phyloP scores from a whole-genome alignment of 2,888 invertebrate genomes.

The Chorisops tibialis region DNA sequence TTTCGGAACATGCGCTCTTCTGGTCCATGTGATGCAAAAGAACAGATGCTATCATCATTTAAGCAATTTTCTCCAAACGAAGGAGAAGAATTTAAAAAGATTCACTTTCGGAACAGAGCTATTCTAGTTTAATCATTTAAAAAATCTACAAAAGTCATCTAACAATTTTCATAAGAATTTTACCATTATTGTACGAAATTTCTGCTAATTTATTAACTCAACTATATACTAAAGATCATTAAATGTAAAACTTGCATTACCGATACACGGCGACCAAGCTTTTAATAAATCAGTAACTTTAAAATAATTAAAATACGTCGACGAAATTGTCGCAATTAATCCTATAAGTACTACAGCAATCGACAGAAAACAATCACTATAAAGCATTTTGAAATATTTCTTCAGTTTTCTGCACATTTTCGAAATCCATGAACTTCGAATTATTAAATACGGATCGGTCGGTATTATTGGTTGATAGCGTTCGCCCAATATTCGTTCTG shows the following conservation, averaged over 20 bases:
- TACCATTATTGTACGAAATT: neutral
- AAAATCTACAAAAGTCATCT: neutral
- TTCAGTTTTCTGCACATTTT: constrained; percentile 39
- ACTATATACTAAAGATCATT: constrained; percentile 14
- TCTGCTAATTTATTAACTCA: neutral
- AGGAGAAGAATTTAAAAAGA: too few relatives aligned
- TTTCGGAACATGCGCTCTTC: neutral
- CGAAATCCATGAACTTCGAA: constrained; percentile 17
- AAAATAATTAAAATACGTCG: constrained; percentile 69
- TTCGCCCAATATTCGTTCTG: neutral
- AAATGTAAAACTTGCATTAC: constrained; percentile 56
- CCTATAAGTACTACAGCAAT: constrained; percentile 62
- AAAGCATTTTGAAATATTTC: constrained; percentile 39
- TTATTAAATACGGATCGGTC: neutral
- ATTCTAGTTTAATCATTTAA: too few relatives aligned
- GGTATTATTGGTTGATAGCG: neutral
- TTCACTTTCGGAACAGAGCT: too few relatives aligned
- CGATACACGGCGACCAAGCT: constrained; percentile 70
- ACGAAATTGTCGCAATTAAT: constrained; percentile 60
- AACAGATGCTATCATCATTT: too few relatives aligned
- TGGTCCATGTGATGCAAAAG: too few relatives aligned
- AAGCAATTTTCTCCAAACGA: too few relatives aligned
- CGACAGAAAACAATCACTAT: constrained; percentile 56
- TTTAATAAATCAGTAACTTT: constrained; percentile 62
- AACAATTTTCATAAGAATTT: neutral